Percentiles rank a stretch among this genome's conserved stretches.
Evolutionary conservation across 2,113 vertebrate genomes (phyloP).

Genomic region (Zosterops pallidus): DNA sequence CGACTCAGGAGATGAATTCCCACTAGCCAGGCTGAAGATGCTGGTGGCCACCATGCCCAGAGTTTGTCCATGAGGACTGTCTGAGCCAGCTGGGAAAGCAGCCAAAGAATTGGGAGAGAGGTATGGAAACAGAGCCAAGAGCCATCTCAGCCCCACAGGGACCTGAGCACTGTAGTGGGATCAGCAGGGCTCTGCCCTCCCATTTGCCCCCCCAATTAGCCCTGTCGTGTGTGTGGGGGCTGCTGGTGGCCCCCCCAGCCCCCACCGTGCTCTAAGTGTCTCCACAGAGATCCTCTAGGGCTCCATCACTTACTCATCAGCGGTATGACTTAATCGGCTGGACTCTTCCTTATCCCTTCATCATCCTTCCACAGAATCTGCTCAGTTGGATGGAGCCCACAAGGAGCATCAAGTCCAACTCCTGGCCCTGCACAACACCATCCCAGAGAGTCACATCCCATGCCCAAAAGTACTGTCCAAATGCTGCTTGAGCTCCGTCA

Average conservation of each 20-base stretch:
- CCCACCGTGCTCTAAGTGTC: accelerated
- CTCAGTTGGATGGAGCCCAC: not conserved
- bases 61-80: not conserved
- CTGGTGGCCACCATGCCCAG: not conserved
- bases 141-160: not conserved
- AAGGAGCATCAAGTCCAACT: not conserved
- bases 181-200: not conserved
- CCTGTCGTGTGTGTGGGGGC: not conserved
- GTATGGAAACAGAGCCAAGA: not conserved
- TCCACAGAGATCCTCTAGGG: not conserved
- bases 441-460: not conserved
- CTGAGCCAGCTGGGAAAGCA: not conserved
- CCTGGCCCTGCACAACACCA: not conserved
- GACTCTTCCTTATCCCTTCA: not conserved
- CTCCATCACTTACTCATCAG: not conserved
- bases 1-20: not conserved
- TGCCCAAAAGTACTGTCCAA: not conserved
- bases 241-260: not conserved
- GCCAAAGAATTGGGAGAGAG: not conserved
- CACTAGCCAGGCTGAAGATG: not conserved
- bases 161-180: not conserved
- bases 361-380: not conserved
- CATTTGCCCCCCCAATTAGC: not conserved
- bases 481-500: not conserved
- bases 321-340: accelerated